phyloP scores from a whole-genome alignment of 2,113 vertebrate genomes.

The Bujurquina vittata region DNA sequence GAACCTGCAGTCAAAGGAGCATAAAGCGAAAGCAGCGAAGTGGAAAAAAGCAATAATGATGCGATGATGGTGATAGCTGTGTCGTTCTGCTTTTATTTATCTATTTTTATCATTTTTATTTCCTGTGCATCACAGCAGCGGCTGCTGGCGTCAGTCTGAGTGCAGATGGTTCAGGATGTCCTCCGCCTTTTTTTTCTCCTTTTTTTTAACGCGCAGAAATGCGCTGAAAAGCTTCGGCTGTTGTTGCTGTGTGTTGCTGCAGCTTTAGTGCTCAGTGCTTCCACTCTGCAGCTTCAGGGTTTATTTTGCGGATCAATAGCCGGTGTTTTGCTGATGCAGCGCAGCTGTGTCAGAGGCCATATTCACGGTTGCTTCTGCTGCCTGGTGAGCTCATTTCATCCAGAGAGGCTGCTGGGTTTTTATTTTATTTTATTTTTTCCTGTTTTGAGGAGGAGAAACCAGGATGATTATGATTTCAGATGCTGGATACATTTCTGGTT shows the following conservation, averaged over 20 bases:
- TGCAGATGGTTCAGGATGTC: neutral
- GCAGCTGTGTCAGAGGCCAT: neutral
- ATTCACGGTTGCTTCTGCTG: neutral
- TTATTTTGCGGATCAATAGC: neutral
- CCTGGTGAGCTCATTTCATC: neutral
- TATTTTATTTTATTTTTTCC: neutral
- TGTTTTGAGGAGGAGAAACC: neutral
- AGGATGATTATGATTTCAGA: neutral
- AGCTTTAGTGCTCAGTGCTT: neutral
- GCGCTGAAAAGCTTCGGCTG: neutral
- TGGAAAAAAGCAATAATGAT: neutral
- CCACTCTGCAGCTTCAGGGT: neutral
- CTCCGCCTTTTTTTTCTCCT: neutral
- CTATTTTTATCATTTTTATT: neutral
- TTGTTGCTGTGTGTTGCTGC: neutral
- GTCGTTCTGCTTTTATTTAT: neutral
- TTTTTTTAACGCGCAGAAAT: neutral
- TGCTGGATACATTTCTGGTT: neutral
- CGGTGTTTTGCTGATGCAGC: neutral
- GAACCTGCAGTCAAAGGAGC: conserved; percentile 1
- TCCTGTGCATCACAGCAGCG: neutral
- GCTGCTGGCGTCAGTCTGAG: neutral
- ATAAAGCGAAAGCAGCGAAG: neutral
- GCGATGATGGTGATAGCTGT: neutral
- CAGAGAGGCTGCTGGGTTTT: neutral